Base-by-base conservation (phyloP, 2,888 invertebrate species). In the Dioctria rufipes region DNA sequence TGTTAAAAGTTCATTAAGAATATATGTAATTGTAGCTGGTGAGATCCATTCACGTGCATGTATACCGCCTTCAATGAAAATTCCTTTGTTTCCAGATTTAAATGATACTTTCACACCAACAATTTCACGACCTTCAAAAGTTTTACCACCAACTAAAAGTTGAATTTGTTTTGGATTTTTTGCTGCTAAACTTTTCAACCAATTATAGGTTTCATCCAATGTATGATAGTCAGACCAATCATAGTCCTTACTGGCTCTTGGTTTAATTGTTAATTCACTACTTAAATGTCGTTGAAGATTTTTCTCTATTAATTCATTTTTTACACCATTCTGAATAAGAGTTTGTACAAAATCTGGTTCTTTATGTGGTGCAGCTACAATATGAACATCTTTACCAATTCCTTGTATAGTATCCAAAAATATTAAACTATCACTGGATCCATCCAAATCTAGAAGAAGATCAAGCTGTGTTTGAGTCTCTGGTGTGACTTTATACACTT, bases 31-130 rank as follows among this genome's bases (percentile, higher is more conserved):
- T 0, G 92, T 90, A 0, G 93, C 93, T 0, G 94, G 92, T 0
- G 92, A 91, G 4, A 94, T 90, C 94, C 94, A 96, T 87, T 96
- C 96, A 66, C 95, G 92, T 0, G 92, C 94, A 82, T 95, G 91
- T 84, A 94, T 94, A 60, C 92, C 92, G 49, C 88, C 92, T 85
- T 93, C 93, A 80, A 93, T 89, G 82, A 93, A 92, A 80, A 93
- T 89, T 0, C 89, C 91, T 11, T 90, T 92, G 83, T 91, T 90
- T 37, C 86, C 86, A 1, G 87, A 84, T n/a, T 88, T 87, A 80
- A 90, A 89, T 87, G 89, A 81, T 86, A 91, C 89, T 66, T 92
- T 92, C 4, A 93, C 86, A 0, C 93, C 93, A 63, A 91, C 86
- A 83, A 93, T 92, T 37, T 90, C 85, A 11, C 93, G 90, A 0